Base-by-base conservation (phyloP, 53 echinoderm and acorn worm species). In the Patiria pectinifera region DNA sequence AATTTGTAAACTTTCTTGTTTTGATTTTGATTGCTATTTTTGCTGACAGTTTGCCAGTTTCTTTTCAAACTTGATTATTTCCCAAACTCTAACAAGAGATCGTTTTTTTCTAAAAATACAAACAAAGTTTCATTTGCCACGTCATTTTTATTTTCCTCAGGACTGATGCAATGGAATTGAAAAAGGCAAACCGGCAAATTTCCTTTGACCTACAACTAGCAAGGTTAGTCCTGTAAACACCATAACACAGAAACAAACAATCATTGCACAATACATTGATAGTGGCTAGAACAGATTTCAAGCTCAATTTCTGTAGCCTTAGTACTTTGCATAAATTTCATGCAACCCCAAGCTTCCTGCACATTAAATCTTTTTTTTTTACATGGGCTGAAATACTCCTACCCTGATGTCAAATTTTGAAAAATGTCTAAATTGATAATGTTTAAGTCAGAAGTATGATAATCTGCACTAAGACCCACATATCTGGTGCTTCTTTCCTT, bases 201-300 rank as follows among this genome's bases (percentile, higher is more conserved):
- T 88, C 88, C n/a, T 59, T 78, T 14, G 78, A 88, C 24, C 78
- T 88, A 11, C 88, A 16, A 58, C 18, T 77, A 59, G 88, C 88
- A 78, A 77, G 77, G 88, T 88, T 76, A 78, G 78, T 62, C 21
- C 23, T 58, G 8, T 82, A 58, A 80, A 22, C 22, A 9, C 25
- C 44, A 79, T 16, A 79, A 14, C 8, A 82, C 11, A 82, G 21
- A 74, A 21, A 74, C 11, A 74, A 78, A 78, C 3, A 47, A 47
- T 0, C 3, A 14, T 12, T 45, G 26, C 35, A 35, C 35, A 35
- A 35, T 35, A 35, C 35, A 35, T 35, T 35, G 44, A 15, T 13
- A 6, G 6, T 6, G 6, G 6, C 2, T 25, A 35, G 25, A 12
- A 0, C 7, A 23, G 11, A 35, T 21, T 76, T 76, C 0, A 25